Conservation (phyloP, 2,113 vertebrate genomes). For the Dolichallabes microphthalmus region DNA sequence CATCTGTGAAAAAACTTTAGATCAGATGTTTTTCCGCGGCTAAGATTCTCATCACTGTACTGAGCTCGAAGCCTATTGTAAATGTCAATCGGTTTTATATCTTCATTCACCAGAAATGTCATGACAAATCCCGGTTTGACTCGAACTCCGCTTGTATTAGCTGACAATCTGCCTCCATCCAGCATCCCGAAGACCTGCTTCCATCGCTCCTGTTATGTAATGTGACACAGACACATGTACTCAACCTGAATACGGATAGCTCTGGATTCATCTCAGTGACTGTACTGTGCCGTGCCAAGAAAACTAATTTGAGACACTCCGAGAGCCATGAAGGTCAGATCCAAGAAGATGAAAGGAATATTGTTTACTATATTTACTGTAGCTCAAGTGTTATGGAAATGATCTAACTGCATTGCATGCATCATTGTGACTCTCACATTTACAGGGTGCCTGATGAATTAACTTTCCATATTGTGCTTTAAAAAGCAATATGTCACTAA, state of each 20-base stretch:
- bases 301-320: conserved; percentile 3
- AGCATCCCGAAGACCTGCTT: background rate
- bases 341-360: background rate
- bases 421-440: background rate
- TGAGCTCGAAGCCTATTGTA: too few relatives aligned
- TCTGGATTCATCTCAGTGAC: background rate
- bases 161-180: background rate
- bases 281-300: background rate
- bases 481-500: background rate
- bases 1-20: too few relatives aligned
- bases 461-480: background rate
- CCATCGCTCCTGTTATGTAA: background rate
- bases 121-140: too few relatives aligned
- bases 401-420: background rate
- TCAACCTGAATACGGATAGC: background rate
- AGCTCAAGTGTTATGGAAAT: background rate
- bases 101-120: too few relatives aligned
- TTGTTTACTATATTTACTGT: background rate
- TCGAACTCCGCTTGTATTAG: too few relatives aligned
- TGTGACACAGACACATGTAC: background rate
- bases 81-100: too few relatives aligned
- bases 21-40: too few relatives aligned
- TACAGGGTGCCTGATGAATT: background rate
- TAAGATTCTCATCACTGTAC: too few relatives aligned
- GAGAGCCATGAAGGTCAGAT: background rate